Evolutionary conservation across 2,888 invertebrate species (phyloP).

Genomic region (Adineta ricciae): DNA sequence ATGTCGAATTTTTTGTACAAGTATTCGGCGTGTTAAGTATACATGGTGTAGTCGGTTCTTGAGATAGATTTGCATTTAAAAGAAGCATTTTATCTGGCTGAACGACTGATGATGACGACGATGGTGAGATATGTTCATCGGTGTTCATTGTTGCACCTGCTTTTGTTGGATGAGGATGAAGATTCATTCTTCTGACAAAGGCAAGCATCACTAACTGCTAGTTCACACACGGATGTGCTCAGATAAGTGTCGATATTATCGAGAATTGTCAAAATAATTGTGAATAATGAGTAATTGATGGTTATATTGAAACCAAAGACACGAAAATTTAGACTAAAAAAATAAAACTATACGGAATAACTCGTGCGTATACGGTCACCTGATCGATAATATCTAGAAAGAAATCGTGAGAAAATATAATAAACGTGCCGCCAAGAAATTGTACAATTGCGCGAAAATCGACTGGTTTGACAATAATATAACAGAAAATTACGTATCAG

Average conservation of each 20-base stretch:
- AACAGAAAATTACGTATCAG: not conserved
- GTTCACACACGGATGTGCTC: not conserved
- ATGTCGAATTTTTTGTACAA: conserved; percentile 5
- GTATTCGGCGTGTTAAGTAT: conserved; percentile 11
- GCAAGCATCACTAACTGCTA: not conserved
- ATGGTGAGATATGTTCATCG: not conserved
- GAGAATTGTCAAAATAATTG: not conserved
- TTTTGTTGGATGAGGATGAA: not conserved
- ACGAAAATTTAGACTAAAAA: not conserved
- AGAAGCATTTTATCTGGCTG: not conserved
- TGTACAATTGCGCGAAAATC: not conserved
- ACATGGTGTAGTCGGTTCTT: conserved; percentile 21
- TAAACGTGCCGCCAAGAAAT: not conserved
- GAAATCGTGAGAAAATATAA: not conserved
- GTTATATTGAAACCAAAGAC: not conserved
- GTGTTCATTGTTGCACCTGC: not conserved
- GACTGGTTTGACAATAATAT: not conserved
- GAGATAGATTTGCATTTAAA: not conserved
- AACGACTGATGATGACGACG: not conserved
- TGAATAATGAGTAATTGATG: not conserved
- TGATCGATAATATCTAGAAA: not conserved
- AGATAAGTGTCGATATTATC: not conserved
- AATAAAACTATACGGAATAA: not conserved
- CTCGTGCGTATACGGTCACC: not conserved
- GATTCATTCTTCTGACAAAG: not conserved